phyloP scores from a whole-genome alignment of 1,140 invertebrate genomes.

The Lepidurus couesii region DNA sequence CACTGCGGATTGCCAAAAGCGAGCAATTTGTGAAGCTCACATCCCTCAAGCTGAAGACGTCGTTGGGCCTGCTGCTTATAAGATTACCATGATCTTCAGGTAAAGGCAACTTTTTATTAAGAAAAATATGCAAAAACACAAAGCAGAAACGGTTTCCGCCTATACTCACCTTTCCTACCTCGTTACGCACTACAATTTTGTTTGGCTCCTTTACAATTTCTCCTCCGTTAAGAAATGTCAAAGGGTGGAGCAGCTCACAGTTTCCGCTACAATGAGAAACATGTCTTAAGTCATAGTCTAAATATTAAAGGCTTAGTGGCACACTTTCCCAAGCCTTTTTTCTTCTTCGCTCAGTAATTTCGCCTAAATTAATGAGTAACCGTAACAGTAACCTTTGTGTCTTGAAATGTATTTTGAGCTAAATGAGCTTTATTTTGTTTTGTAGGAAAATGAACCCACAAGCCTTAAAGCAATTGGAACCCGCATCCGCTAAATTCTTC shows the following conservation, averaged over 20 bases:
- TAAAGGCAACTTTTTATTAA: neutral
- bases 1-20: slow-evolving; percentile 32
- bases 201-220: neutral
- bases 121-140: neutral
- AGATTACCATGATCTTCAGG: slow-evolving; percentile 30
- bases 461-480: slow-evolving; percentile 24
- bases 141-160: neutral
- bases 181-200: neutral
- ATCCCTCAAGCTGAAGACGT: neutral
- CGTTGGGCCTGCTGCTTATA: slow-evolving; percentile 11
- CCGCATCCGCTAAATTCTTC: slow-evolving; percentile 30
- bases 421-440: neutral
- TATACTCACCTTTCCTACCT: neutral
- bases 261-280: slow-evolving; percentile 4
- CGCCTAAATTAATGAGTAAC: neutral
- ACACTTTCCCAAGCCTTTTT: neutral
- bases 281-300: neutral
- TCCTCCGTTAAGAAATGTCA: neutral
- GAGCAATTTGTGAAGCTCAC: slow-evolving; percentile 34
- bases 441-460: slow-evolving; percentile 29
- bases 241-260: neutral
- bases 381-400: neutral
- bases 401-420: neutral
- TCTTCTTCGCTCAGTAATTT: neutral
- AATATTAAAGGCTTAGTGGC: neutral